Percentiles rank a stretch among this genome's conserved stretches.
phyloP scores from a whole-genome alignment of 1,140 invertebrate genomes.

The Scaptomyza hsui region DNA sequence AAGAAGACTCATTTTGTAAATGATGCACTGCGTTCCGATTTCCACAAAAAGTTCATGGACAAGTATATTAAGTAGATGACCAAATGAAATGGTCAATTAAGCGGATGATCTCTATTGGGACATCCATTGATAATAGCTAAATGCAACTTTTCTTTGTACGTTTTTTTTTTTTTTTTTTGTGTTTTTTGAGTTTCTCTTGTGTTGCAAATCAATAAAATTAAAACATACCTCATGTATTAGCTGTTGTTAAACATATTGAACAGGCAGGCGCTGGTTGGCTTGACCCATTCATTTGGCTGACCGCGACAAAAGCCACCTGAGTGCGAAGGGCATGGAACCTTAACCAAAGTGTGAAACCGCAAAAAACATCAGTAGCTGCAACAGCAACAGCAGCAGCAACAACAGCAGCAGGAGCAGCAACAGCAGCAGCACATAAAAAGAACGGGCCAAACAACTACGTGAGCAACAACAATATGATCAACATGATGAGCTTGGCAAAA shows the following conservation, averaged over 20 bases:
- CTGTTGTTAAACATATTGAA: neutral
- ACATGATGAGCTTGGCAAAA: constrained; percentile 31
- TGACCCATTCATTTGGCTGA: constrained; percentile 56
- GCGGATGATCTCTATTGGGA: neutral
- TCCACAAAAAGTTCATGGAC: constrained; percentile 99
- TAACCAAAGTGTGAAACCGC: constrained; percentile 84
- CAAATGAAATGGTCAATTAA: constrained; percentile 26
- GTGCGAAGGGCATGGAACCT: constrained; percentile 74
- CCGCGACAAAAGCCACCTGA: constrained; percentile 33
- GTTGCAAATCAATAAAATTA: constrained; percentile 46
- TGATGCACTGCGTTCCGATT: constrained; percentile 98
- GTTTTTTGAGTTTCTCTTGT: constrained; percentile 18
- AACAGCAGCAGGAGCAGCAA: constrained; percentile 9
- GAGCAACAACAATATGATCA: constrained; percentile 42
- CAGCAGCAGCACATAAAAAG: neutral
- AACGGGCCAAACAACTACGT: too few species aligned
- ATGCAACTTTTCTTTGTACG: neutral
- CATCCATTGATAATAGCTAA: constrained; percentile 12
- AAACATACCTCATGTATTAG: constrained; percentile 32
- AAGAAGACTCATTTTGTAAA: constrained; percentile 98
- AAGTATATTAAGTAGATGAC: constrained; percentile 96
- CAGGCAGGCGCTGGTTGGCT: constrained; percentile 3
- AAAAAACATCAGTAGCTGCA: constrained; percentile 81
- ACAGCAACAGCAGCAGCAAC: constrained; percentile 22
- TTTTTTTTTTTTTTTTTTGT: constrained; percentile 18